Evolutionary conservation across 1,140 invertebrate species (phyloP).

Genomic region (Atta colombica): DNA sequence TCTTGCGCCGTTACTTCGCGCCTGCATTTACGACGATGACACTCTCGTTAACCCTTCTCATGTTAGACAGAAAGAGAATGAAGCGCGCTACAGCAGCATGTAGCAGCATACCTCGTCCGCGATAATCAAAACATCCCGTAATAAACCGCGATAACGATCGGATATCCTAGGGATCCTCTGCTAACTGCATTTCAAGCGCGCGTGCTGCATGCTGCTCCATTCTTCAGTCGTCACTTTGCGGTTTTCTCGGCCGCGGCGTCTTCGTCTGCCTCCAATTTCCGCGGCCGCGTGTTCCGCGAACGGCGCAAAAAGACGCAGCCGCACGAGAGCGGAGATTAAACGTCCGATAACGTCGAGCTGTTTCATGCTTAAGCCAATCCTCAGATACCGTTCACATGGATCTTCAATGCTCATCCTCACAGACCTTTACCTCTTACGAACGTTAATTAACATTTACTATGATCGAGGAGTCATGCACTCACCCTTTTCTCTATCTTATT

Average conservation of each 20-base stretch:
- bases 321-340: conserved; percentile 52
- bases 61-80: conserved; percentile 12
- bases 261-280: conserved; percentile 54
- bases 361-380: conserved; percentile 44
- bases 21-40: conserved; percentile 45
- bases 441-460: conserved; percentile 15
- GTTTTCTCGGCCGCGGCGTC: neutral
- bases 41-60: conserved; percentile 60
- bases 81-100: neutral
- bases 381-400: conserved; percentile 40
- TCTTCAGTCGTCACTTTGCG: conserved; percentile 31
- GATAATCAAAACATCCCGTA: conserved; percentile 61
- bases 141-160: conserved; percentile 60
- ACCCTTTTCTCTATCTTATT: neutral
- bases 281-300: conserved; percentile 32
- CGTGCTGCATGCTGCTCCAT: conserved; percentile 42
- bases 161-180: conserved; percentile 21
- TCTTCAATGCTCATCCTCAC: neutral
- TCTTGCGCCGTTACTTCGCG: conserved; percentile 26
- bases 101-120: conserved; percentile 6
- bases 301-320: conserved; percentile 40
- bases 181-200: conserved; percentile 23
- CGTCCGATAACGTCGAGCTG: conserved; percentile 52
- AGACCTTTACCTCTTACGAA: neutral
- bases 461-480: neutral